Base-by-base conservation (phyloP, 2,797 vertebrate species). In the Falco cherrug region DNA sequence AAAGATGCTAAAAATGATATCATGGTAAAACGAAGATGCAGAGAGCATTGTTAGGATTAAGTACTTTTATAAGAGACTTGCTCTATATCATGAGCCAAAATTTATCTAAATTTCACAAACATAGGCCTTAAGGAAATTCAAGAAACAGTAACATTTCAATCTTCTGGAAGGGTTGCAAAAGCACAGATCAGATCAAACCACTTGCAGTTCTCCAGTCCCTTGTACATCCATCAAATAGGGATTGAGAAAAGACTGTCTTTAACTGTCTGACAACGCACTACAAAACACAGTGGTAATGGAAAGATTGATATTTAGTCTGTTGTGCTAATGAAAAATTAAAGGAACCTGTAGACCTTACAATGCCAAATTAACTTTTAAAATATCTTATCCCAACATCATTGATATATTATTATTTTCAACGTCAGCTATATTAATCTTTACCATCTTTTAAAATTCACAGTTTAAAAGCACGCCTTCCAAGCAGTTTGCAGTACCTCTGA, bases 291-390 rank as follows among this genome's bases (percentile, higher is more conserved):
- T 3, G 4, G 69, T 84, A 89, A 65, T 12, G 13, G 51, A 51
- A 77, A 93, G 59, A 95, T 2, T 78, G 50, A 71, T 91, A 87
- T 81, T 87, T 96, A 93, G 33, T 71, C 51, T 92, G 18, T 78
- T 85, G 79, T 26, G 7, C 56, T 90, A 86, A 86, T 76, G n/a
- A 93, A 93, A 85, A 93, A 61, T 22, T 65, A 90, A 95, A 91
- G 56, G 43, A 95, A 82, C 35, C 48, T 16, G 2, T 67, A 88
- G 57, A 45, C 5, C 16, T 79, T n/a, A 84, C 31, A 56, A 45
- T 43, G 61, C 86, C 33, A 61, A 75, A 64, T 33, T 73, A 68
- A 79, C 41, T 35, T 35, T 90, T 53, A 63, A 86, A 91, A 75
- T 90, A 90, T 47, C 89, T 90, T 84, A 79, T 64, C 39, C 33